Conservation (phyloP, 2,888 invertebrate genomes). For the Drosophila stalkeri region DNA sequence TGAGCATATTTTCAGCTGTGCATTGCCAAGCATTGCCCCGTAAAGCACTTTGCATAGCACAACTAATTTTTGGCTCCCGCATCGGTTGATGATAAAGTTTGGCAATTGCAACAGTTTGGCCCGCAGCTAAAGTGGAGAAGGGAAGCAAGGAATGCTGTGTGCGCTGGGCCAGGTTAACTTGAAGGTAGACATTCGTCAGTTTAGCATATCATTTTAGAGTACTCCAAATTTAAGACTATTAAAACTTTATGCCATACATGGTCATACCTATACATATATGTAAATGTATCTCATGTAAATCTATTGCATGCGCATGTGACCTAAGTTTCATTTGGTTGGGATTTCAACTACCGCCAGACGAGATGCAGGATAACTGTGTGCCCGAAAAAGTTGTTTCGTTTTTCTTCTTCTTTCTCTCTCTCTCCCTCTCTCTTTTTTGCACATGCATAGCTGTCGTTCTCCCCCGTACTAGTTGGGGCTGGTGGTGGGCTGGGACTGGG, state of each 20-base stretch:
- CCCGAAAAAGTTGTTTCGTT: constrained; percentile 29
- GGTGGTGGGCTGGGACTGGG: not conserved
- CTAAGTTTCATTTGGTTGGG: constrained; percentile 53
- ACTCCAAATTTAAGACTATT: constrained; percentile 77
- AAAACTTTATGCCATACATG: constrained; percentile 58
- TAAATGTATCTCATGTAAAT: constrained; percentile 19
- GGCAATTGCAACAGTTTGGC: constrained; percentile 48
- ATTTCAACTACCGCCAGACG: constrained; percentile 36
- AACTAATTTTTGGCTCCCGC: constrained; percentile 8
- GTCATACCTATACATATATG: not conserved
- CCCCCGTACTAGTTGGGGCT: too few relatives aligned
- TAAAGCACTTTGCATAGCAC: constrained; percentile 16
- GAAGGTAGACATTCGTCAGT: constrained; percentile 58
- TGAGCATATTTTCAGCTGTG: not conserved
- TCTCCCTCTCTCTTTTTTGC: not conserved
- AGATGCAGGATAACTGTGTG: constrained; percentile 16
- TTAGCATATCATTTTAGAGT: constrained; percentile 77
- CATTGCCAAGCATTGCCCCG: constrained; percentile 14
- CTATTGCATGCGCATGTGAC: constrained; percentile 47
- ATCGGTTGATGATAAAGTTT: constrained; percentile 42
- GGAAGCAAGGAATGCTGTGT: not conserved
- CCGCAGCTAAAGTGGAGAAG: constrained; percentile 2
- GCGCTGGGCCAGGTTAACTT: constrained; percentile 1
- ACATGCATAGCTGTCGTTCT: not conserved
- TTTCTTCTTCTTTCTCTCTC: not conserved